phyloP scores from a whole-genome alignment of 2,113 vertebrate genomes.

The Nesospiza acunhae region DNA sequence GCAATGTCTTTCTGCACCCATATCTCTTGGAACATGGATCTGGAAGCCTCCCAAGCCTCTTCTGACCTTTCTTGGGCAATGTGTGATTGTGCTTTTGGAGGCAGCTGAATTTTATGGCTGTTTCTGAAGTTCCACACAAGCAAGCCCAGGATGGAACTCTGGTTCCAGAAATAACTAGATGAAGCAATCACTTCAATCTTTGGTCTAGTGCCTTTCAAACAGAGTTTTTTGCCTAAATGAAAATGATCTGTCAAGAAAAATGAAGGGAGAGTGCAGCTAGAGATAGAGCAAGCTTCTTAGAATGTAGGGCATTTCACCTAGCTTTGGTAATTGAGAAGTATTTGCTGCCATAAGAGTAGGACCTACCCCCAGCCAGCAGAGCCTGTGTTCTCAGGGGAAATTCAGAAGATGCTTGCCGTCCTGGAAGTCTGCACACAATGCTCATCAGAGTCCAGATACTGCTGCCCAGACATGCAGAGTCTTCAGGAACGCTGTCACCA shows the following conservation, averaged over 20 bases:
- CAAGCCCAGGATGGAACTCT: not conserved
- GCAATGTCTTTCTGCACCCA: not conserved
- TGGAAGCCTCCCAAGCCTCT: not conserved
- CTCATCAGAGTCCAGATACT: not conserved
- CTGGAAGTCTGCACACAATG: not conserved
- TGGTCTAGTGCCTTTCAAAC: not conserved
- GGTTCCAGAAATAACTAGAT: not conserved
- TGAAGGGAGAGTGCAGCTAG: not conserved
- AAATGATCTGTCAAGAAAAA: not conserved
- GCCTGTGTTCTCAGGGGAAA: not conserved
- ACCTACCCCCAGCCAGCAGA: not conserved
- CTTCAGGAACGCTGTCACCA: not conserved
- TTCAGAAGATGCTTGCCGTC: not conserved
- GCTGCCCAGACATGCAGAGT: not conserved
- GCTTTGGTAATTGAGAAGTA: not conserved
- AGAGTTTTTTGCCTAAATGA: not conserved
- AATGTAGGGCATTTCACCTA: not conserved
- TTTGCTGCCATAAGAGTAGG: not conserved
- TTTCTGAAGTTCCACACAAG: not conserved
- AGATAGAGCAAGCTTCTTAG: not conserved
- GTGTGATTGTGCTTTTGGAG: rapidly evolving
- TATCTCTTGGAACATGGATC: not conserved
- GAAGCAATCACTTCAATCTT: not conserved
- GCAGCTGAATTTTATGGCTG: not conserved
- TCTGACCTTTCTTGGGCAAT: not conserved